phyloP scores from a whole-genome alignment of 2,113 vertebrate species.

The Arizona elegans region DNA sequence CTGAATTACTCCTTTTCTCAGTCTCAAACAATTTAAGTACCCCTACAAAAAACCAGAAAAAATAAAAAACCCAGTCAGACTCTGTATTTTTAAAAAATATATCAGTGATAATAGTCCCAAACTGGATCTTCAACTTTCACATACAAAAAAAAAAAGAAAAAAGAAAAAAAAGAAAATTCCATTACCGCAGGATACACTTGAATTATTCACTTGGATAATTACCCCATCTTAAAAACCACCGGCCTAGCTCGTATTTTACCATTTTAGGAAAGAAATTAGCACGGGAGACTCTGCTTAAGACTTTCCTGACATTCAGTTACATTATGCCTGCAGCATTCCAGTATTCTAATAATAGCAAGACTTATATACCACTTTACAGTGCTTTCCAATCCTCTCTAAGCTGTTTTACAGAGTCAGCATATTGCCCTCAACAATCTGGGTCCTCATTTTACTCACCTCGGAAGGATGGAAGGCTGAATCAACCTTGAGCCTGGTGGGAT shows the following conservation, averaged over 20 bases:
- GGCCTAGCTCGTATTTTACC: not conserved
- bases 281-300: not conserved
- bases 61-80: not conserved
- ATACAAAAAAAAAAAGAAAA: too few relatives aligned
- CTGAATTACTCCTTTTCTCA: not conserved
- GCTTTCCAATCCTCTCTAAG: too few relatives aligned
- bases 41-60: not conserved
- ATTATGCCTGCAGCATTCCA: not conserved
- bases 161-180: too few relatives aligned
- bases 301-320: not conserved
- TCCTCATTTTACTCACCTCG: too few relatives aligned
- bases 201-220: not conserved
- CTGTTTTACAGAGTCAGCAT: too few relatives aligned
- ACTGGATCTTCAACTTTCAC: not conserved
- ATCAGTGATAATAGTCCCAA: not conserved
- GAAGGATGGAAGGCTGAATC: too few relatives aligned
- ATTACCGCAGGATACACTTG: not conserved
- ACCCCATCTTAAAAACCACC: not conserved
- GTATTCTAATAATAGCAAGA: not conserved
- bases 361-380: too few relatives aligned
- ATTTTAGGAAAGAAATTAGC: not conserved
- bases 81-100: not conserved
- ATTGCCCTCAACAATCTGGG: too few relatives aligned
- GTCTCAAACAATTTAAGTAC: not conserved
- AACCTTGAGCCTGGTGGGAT: too few relatives aligned